Evolutionary conservation across 1,140 invertebrate genomes (phyloP), one percentile per base, ranked within the genome.

Genomic region (Rhagoletis pomonella): DNA sequence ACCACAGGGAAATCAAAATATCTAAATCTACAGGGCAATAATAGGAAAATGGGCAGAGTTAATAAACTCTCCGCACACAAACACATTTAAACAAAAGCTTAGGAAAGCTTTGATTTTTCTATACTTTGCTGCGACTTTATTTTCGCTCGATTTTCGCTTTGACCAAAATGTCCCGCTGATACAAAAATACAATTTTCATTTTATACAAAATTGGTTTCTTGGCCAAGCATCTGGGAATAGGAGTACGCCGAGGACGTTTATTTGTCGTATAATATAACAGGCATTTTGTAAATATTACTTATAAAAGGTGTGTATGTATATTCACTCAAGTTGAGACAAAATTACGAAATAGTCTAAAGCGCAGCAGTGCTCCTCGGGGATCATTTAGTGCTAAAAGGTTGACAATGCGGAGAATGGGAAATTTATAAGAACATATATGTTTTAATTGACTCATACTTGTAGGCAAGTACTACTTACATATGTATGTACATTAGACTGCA

Each of bases 351-450:
- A 73, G 67, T 73, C 17, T 42, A 12, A 73, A 73, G 14, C 39
- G 39, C 44, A 44, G 4, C 14, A 81, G 50, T 55, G 19, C 47
- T 81, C 73, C 73, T 55, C 17, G 9, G 73, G 47, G 73, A 44
- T 55, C 42, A 81, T 81, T 81, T 81, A 81, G n/a, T 81, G 17
- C 47, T 81, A 81, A 81, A 81, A 81, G 73, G 47, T 55, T 81
- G n/a, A 55, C 4, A 9, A 9, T 9, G 4, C 50, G 9, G 0
- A 55, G 9, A 55, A 55, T 55, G 9, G 50, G 50, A 55, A 55
- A 1, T 55, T 6, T 55, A 6, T 9, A 55, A 55, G 50, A 4
- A 55, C n/a, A n/a, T n/a, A n/a, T n/a, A n/a, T n/a, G n/a, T n/a
- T n/a, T n/a, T n/a, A n/a, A n/a, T n/a, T n/a, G n/a, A n/a, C n/a